These are phyloP conservation scores for Nibea albiflora DNA, from an alignment of 2,113 vertebrate species.

Conservation along the genomic window DNA sequence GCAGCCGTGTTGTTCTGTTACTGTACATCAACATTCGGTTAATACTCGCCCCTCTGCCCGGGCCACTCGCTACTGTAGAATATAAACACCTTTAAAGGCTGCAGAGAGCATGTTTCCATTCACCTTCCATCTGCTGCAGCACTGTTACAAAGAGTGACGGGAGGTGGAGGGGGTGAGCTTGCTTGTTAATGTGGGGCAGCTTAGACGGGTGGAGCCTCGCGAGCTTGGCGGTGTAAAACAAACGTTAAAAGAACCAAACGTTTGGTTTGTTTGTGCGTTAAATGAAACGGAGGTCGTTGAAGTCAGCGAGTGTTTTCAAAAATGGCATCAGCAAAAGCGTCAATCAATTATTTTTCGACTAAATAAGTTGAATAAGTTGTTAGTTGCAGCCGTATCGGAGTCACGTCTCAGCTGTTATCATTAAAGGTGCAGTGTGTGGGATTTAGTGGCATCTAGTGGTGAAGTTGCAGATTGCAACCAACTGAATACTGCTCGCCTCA, in stretches of 20 bases:
- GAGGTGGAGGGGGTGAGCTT: not conserved
- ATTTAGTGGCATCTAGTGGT: no score
- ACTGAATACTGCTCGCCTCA: no score
- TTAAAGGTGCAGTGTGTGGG: no score
- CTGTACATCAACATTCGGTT: conserved; percentile 43
- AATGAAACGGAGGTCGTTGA: not conserved
- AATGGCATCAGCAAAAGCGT: not conserved
- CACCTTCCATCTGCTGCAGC: conserved; percentile 16
- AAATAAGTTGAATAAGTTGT: no score
- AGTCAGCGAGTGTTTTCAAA: not conserved
- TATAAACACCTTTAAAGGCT: conserved; percentile 20
- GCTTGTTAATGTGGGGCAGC: not conserved
- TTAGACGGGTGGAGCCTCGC: conserved; percentile 18
- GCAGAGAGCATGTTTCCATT: conserved; percentile 7
- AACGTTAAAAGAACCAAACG: not conserved
- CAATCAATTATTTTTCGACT: no score
- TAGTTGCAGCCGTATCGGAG: no score
- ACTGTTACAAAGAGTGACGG: not conserved
- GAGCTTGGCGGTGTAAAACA: conserved; percentile 28
- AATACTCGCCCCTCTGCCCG: conserved; percentile 11
- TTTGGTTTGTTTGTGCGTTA: conserved; percentile 60
- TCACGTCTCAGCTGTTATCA: no score
- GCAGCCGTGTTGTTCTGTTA: conserved; percentile 16
- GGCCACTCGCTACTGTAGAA: conserved; percentile 15
- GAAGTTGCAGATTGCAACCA: no score